Percentiles rank a stretch among this genome's conserved stretches.
phyloP scores from a whole-genome alignment of 2,797 vertebrate species.

The Melopsittacus undulatus region DNA sequence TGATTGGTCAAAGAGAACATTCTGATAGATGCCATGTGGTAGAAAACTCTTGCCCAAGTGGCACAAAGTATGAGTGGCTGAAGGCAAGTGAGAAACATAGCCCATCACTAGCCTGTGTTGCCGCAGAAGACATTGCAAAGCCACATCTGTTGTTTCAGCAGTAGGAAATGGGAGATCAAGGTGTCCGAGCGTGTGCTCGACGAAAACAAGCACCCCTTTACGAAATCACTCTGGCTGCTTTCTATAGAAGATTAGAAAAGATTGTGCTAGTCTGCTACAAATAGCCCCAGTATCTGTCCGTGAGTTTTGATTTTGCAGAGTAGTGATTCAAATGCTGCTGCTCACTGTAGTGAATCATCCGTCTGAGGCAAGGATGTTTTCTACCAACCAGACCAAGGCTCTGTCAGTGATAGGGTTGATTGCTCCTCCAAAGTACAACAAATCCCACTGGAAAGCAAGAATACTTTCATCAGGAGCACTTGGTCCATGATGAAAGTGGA shows the following conservation, averaged over 20 bases:
- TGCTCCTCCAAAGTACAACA: conserved; percentile 12
- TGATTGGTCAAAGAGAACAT: not conserved
- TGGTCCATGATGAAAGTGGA: conserved; percentile 31
- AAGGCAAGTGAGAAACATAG: not conserved
- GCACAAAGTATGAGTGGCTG: not conserved
- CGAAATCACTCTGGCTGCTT: not conserved
- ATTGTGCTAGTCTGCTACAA: not conserved
- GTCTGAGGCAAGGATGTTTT: not conserved
- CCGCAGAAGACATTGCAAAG: not conserved
- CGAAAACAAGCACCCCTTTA: not conserved
- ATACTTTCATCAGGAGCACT: not conserved
- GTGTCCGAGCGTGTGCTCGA: not conserved
- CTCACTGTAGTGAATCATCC: not conserved
- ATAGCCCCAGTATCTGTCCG: not conserved
- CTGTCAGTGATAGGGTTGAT: conserved; percentile 1
- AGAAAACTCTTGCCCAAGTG: not conserved
- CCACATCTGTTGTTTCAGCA: not conserved
- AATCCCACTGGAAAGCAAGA: conserved; percentile 32
- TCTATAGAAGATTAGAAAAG: not conserved
- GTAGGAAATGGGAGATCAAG: not conserved
- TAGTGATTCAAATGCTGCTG: conserved; percentile 9
- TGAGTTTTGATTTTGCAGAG: not conserved
- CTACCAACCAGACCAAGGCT: not conserved
- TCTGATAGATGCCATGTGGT: not conserved
- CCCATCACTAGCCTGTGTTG: not conserved